Evolutionary conservation across 2,797 vertebrate species (phyloP), one percentile per base, ranked within the genome.

Genomic region (Tenualosa ilisha): DNA sequence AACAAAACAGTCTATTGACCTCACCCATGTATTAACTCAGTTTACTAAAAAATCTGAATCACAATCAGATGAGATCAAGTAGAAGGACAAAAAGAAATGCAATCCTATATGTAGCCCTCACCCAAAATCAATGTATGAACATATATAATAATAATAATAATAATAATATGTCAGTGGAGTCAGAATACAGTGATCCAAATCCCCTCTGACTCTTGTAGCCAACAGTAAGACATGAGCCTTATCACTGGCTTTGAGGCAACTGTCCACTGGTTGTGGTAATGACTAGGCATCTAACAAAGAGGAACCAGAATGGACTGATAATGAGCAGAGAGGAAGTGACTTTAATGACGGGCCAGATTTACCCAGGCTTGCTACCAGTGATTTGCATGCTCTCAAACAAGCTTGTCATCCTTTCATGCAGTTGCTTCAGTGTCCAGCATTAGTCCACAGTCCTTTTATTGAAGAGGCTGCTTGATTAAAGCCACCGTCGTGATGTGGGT

Each of bases 311-410:
- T 37, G 37, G 3, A 4, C 31, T 72, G 26, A 26, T 37, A 40
- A 46, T 46, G 72, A 22, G 72, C 15, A 9, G 72, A 46, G 72
- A 79, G 72, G 72, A 79, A 79, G 72, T 79, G 17, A 46, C 12
- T 79, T 79, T 22, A 79, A 46, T 22, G 72, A 79, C 6, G 83
- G 72, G 40, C 72, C 72, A 79, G 40, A 79, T 79, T 79, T 46
- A 79, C 40, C 6, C 20, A 22, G 72, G 72, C 72, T 79, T 46
- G 40, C 40, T 79, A 79, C 72, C 72, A 43, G 40, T 79, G 72
- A 79, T 43, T 79, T 46, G 72, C 72, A 79, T 43, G 72, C 72
- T 24, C 72, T 7, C 40, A 46, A 46, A 75, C 37, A 79, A 46
- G 72, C 40, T 6, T 79, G 40, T 79, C 72, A 43, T 43, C 72